Evolutionary conservation across 2,888 invertebrate genomes (phyloP).

Genomic region (Aphrophora alni): DNA sequence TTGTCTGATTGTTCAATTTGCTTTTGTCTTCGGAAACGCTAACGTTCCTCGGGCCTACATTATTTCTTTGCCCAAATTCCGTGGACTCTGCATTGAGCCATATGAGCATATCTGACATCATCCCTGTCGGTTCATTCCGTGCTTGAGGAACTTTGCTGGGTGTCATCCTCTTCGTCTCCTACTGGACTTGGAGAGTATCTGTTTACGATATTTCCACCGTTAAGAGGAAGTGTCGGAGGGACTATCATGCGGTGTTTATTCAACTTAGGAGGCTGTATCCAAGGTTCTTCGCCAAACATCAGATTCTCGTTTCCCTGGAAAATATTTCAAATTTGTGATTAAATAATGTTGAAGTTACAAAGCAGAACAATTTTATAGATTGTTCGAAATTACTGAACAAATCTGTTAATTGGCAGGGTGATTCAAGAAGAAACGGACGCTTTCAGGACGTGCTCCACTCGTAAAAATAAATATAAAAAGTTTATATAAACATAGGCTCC

Average conservation of each 20-base stretch:
- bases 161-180: not conserved
- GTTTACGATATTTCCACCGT: not conserved
- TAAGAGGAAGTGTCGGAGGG: not conserved
- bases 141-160: not conserved
- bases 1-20: too few species aligned
- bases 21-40: too few species aligned
- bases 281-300: not conserved
- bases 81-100: not conserved
- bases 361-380: too few species aligned
- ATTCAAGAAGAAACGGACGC: too few species aligned
- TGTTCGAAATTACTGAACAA: too few species aligned
- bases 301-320: constrained; percentile 1
- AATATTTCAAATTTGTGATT: not conserved
- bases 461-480: too few species aligned
- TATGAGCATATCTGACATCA: too few species aligned
- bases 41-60: too few species aligned
- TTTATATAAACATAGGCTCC: too few species aligned
- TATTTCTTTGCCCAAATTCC: not conserved
- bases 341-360: too few species aligned
- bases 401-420: too few species aligned
- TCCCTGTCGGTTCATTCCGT: not conserved
- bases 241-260: not conserved
- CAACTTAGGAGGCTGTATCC: not conserved
- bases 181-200: not conserved
- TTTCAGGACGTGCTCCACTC: too few species aligned